These are phyloP conservation scores for Echeneis naucrates DNA, from an alignment of 2,797 vertebrate species.

Conservation along the genomic window DNA sequence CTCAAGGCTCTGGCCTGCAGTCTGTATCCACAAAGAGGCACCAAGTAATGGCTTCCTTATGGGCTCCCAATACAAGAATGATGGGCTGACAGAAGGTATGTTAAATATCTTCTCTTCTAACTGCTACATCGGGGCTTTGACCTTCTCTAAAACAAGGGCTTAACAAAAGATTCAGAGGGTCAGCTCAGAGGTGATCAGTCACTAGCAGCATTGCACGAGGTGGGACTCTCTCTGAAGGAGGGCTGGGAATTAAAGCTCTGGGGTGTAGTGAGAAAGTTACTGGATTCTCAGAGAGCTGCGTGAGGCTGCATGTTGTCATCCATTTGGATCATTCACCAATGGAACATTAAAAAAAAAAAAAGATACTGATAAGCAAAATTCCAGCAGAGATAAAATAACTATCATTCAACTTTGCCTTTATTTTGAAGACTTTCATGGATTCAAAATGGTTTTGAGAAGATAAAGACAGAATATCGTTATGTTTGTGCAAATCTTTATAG, in stretches of 20 bases:
- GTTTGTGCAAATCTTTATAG: neutral
- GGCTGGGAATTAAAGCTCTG: slow-evolving; percentile 49
- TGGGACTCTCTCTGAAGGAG: slow-evolving; percentile 57
- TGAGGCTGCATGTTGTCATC: slow-evolving; percentile 24
- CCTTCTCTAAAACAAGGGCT: slow-evolving; percentile 82
- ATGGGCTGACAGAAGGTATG: slow-evolving; percentile 92
- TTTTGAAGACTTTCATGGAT: no score
- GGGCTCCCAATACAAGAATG: slow-evolving; percentile 84
- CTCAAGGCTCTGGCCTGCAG: slow-evolving; percentile 65
- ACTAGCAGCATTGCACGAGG: slow-evolving; percentile 69
- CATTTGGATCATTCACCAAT: slow-evolving; percentile 3
- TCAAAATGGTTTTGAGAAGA: neutral
- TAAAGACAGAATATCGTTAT: neutral
- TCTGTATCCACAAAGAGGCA: slow-evolving; percentile 80
- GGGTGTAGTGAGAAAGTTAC: slow-evolving; percentile 50
- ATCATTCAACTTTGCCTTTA: no score
- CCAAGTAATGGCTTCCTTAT: slow-evolving; percentile 90
- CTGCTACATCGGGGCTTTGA: slow-evolving; percentile 85
- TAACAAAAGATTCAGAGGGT: slow-evolving; percentile 83
- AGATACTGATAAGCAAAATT: slow-evolving; percentile 17
- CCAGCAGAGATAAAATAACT: neutral
- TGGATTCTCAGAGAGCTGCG: slow-evolving; percentile 38
- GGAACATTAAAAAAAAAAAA: slow-evolving; percentile 17
- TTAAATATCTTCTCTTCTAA: slow-evolving; percentile 86
- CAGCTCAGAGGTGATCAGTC: slow-evolving; percentile 83